Base-by-base conservation (phyloP, 2,113 vertebrate species). In the Phalacrocorax aristotelis region DNA sequence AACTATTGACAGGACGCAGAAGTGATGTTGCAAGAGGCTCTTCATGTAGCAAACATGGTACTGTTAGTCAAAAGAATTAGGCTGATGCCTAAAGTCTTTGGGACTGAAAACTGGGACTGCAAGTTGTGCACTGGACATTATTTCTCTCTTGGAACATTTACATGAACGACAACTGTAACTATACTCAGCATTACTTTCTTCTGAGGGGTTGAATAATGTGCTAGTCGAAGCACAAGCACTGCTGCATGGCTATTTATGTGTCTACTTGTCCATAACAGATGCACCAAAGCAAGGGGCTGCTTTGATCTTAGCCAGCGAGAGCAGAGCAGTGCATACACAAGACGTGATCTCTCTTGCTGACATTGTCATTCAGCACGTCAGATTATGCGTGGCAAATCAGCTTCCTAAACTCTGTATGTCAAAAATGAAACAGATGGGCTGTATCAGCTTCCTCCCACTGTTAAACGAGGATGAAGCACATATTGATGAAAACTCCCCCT, bases 341-440 rank as follows among this genome's bases (percentile, higher is more conserved):
- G 86, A 78, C 62, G 25, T 17, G 34, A 85, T 74, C 62, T 78
- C 72, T 61, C 68, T 75, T 95, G 71, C 91, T 71, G 83, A 71
- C 2, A 4, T 38, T 92, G 92, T 69, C 76, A 57, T 65, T 79
- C 77, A 64, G 57, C 1, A 0, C 0, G 0, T 82, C 87, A 61
- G 32, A 69, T 52, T 34, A 49, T 0, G 0, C 4, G 0, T 20
- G 29, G 38, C 84, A 83, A 80, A 74, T 86, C 81, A 27, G 60
- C 70, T 82, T 87, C 81, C 89, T 49, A 2, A 83, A 40, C 52
- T 91, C 52, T 78, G 15, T 30, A 17, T 74, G 89, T 87, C 83
- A 9, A 32, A 87, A 96, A 52, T 44, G 60, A 82, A 87, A 76
- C 94, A 93, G 91, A 87, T 76, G 89, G 94, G 81, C 70, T 78